A percentile compares a stretch with the other conserved stretches of the same genome.
These are phyloP conservation scores for Phocides pigmalion DNA, from an alignment of 1,140 invertebrate species.

Conservation along the genomic window DNA sequence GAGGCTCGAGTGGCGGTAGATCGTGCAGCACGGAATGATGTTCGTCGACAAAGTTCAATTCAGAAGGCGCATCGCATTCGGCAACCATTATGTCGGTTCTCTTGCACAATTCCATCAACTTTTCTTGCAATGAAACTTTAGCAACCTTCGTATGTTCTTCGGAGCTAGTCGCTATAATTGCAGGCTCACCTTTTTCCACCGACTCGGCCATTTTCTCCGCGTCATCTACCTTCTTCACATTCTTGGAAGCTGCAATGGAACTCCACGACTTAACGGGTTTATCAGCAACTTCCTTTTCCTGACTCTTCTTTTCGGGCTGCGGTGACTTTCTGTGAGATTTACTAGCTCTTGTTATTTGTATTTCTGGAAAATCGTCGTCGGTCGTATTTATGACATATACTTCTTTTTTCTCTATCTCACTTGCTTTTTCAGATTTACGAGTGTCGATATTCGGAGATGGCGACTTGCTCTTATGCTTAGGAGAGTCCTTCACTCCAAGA, in stretches of 20 bases:
- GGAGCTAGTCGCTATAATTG: slow-evolving; percentile 34
- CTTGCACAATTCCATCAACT: slow-evolving; percentile 74
- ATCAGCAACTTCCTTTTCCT: slow-evolving; percentile 42
- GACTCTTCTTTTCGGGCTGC: slow-evolving; percentile 49
- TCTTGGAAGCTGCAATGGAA: slow-evolving; percentile 65
- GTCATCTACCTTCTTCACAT: slow-evolving; percentile 50
- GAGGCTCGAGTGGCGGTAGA: slow-evolving; percentile 71
- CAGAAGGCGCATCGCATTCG: slow-evolving; percentile 71
- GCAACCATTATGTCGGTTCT: slow-evolving; percentile 79
- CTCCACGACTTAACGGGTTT: slow-evolving; percentile 67
- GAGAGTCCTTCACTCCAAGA: slow-evolving; percentile 50
- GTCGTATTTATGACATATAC: slow-evolving; percentile 73
- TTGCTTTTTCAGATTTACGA: slow-evolving; percentile 50
- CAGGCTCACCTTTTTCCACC: slow-evolving; percentile 33
- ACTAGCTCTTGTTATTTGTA: slow-evolving; percentile 70
- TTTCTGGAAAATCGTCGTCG: slow-evolving; percentile 74
- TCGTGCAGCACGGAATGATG: slow-evolving; percentile 72
- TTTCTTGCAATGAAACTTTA: slow-evolving; percentile 66
- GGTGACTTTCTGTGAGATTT: slow-evolving; percentile 67
- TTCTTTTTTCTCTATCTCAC: slow-evolving; percentile 63
- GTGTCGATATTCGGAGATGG: slow-evolving; percentile 55
- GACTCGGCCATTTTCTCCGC: slow-evolving; percentile 34
- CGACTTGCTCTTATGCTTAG: slow-evolving; percentile 65
- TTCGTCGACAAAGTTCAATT: slow-evolving; percentile 78
- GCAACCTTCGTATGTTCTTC: slow-evolving; percentile 47